phyloP scores from a whole-genome alignment of 2,113 vertebrate genomes.

The Phyllopteryx taeniolatus region DNA sequence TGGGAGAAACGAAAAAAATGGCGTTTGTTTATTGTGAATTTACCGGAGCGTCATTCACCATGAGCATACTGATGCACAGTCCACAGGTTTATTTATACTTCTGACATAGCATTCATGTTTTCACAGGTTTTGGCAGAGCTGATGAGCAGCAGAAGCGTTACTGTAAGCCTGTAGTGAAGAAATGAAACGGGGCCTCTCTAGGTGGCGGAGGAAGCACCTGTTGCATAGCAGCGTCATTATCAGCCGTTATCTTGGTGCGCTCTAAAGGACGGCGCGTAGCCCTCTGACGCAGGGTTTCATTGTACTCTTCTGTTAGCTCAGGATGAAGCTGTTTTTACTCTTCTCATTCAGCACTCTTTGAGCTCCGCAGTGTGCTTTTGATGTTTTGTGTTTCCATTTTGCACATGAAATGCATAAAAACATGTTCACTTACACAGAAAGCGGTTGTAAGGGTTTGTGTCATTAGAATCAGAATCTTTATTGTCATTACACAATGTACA shows the following conservation, averaged over 20 bases:
- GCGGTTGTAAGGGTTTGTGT: background rate
- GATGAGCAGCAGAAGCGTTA: slow-evolving; percentile 30
- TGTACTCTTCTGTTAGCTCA: slow-evolving; percentile 58
- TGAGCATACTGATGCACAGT: background rate
- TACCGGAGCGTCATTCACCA: background rate
- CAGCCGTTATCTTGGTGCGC: slow-evolving; percentile 49
- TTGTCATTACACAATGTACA: background rate
- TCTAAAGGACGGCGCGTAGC: slow-evolving; percentile 43
- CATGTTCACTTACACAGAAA: slow-evolving; percentile 14
- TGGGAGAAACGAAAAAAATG: no score
- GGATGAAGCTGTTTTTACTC: slow-evolving; percentile 69
- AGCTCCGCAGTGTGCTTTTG: slow-evolving; percentile 46
- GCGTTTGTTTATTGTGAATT: background rate
- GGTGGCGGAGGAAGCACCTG: slow-evolving; percentile 74
- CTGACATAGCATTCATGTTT: background rate
- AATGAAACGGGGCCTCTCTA: slow-evolving; percentile 26
- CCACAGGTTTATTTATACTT: slow-evolving; percentile 9
- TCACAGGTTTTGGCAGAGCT: slow-evolving; percentile 16
- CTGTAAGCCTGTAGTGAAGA: slow-evolving; percentile 11
- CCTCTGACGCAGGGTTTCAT: slow-evolving; percentile 60
- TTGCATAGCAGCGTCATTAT: slow-evolving; percentile 38
- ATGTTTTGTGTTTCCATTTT: slow-evolving; percentile 46
- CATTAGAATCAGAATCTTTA: background rate
- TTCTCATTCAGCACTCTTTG: slow-evolving; percentile 55
- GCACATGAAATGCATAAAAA: slow-evolving; percentile 19